Evolutionary conservation across 1,140 invertebrate species (phyloP), one percentile per base, ranked within the genome.

Genomic region (Penaeus vannamei): DNA sequence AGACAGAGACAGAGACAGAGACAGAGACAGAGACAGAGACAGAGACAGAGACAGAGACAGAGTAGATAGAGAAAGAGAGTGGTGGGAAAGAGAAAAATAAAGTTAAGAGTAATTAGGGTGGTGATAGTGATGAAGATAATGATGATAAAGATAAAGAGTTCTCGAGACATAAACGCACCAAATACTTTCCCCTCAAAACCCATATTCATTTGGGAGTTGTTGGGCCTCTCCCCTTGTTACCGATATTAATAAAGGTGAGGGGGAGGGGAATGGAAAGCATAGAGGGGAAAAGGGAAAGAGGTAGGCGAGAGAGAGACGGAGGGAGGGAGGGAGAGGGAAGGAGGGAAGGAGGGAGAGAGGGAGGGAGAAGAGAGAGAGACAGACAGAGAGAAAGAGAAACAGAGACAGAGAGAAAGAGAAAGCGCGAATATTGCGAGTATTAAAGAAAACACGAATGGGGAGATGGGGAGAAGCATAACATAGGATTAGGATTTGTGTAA

Each of bases 271-370:
- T 26, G 23, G 12, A 80, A 5, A 80, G 77, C 10, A 42, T 14
- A n/a, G 19, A 42, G 12, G 42, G 42, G 77, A 80, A 32, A 80
- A 42, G 77, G 42, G 77, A 80, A 42, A 80, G 77, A 46, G 77
- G 42, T 26, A 80, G 77, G 22, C 12, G 23, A 46, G 23, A 46
- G 23, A 17, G 12, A 80, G 12, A 36, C 32, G 2, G 29, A 10
- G 42, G 19, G 29, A 36, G 77, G 22, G 22, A 46, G 1, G 1
- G 12, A 80, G 20, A 32, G 77, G 19, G 77, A 2, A 22, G 19
- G 81, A 62, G 59, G 20, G 59, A 62, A 29, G 20, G 81, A 83
- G 81, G n/a, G 81, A 83, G 81, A 60, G 80, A 82, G 42, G 29
- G 80, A 82, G 80, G 60, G 80, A 82, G 79, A 81, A 62, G 60